Conservation (phyloP, 2,888 invertebrate species). For the Nomada goodeniana region DNA sequence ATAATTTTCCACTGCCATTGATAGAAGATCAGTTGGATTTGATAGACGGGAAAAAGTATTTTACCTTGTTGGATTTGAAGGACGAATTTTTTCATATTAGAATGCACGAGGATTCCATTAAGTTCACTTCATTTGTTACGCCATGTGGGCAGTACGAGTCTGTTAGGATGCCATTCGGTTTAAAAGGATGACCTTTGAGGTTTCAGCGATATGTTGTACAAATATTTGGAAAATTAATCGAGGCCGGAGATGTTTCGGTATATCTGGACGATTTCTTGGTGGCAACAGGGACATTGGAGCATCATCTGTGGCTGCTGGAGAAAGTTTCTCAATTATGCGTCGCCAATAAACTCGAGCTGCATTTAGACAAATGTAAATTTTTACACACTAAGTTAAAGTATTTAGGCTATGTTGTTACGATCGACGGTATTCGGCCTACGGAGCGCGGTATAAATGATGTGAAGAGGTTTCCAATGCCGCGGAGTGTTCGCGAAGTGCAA, state of each 20-base stretch:
- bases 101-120: constrained; percentile 27
- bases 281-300: constrained; percentile 56
- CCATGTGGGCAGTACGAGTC: constrained; percentile 23
- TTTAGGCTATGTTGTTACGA: constrained; percentile 29
- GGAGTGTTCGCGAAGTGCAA: background rate
- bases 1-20: constrained; percentile 79
- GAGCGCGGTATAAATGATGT: background rate
- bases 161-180: constrained; percentile 1
- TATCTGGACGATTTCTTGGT: no score
- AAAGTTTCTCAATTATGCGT: constrained; percentile 61
- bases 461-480: background rate
- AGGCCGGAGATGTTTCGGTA: no score
- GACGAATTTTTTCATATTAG: constrained; percentile 75
- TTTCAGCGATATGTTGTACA: no score
- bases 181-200: no score
- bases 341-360: constrained; percentile 64
- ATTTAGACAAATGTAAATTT: constrained; percentile 66
- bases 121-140: constrained; percentile 56
- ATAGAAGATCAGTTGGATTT: constrained; percentile 80
- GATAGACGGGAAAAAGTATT: constrained; percentile 73
- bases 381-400: constrained; percentile 48
- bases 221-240: no score
- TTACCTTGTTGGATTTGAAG: constrained; percentile 76
- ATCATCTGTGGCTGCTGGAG: constrained; percentile 52
- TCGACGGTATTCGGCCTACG: background rate